Evolutionary conservation across 2,797 vertebrate genomes (phyloP).

Genomic region (Characodon lateralis): DNA sequence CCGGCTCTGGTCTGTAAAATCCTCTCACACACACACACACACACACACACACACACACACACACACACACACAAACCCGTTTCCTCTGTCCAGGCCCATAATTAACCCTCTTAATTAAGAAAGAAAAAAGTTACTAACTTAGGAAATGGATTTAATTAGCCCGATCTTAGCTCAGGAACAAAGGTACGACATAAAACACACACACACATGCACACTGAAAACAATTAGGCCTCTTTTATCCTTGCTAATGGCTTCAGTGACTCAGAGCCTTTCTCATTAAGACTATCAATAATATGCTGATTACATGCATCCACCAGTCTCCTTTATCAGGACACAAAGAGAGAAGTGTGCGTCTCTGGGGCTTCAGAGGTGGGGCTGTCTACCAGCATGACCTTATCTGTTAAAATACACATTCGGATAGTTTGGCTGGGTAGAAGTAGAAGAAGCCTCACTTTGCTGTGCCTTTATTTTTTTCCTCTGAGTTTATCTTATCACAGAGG

Average conservation of each 20-base stretch:
- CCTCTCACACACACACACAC: slow-evolving; percentile 1
- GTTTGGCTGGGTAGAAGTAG: slow-evolving; percentile 40
- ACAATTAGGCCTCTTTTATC: slow-evolving; percentile 81
- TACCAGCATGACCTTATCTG: slow-evolving; percentile 57
- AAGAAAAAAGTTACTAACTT: slow-evolving; percentile 74
- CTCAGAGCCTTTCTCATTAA: slow-evolving; percentile 79
- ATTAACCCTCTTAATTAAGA: slow-evolving; percentile 82
- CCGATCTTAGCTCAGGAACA: slow-evolving; percentile 64
- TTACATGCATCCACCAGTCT: slow-evolving; percentile 69
- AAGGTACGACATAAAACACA: slow-evolving; percentile 53
- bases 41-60: background rate
- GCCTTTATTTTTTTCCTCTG: slow-evolving; percentile 32
- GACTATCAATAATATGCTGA: slow-evolving; percentile 84
- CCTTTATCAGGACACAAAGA: slow-evolving; percentile 71
- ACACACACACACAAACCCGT: slow-evolving; percentile 20
- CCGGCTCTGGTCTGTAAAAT: background rate
- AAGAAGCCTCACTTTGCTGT: slow-evolving; percentile 23
- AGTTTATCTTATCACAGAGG: slow-evolving; percentile 47
- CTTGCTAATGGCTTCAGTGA: slow-evolving; percentile 80
- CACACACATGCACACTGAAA: slow-evolving; percentile 66
- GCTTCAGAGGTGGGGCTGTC: slow-evolving; percentile 40
- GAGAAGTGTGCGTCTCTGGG: slow-evolving; percentile 56
- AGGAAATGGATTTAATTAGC: slow-evolving; percentile 84
- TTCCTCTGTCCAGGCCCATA: slow-evolving; percentile 67
- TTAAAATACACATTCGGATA: slow-evolving; percentile 53